Evolutionary conservation across 2,797 vertebrate genomes (phyloP), one percentile per base, ranked within the genome.

Genomic region (Syngnathus rostellatus): DNA sequence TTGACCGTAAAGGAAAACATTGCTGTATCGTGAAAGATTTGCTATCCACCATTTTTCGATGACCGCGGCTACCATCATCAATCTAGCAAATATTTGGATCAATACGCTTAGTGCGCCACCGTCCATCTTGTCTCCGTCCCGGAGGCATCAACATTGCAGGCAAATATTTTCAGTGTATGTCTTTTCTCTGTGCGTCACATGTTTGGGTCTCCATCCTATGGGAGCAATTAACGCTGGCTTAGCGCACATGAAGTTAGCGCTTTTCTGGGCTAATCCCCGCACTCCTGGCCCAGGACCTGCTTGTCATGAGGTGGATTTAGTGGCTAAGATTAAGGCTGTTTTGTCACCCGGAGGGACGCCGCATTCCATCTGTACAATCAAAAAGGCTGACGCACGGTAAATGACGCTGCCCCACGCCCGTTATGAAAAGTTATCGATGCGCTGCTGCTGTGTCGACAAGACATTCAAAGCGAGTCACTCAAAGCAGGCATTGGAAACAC

Each of bases 181-280:
- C 25, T 69, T 46, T 63, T 16, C 6, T 14, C 43, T 11, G 14
- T 12, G 45, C 46, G 69, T 88, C 86, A 86, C 86, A 80, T 82
- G 86, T 72, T 73, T 78, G 73, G 76, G 76, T 82, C 81, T 73
- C 74, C 72, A 71, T 73, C 9, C 72, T 69, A 72, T 60, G 48
- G 62, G 75, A 57, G 73, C 89, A 88, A 92, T 91, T 91, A 91
- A 84, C 73, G 65, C 48, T 70, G 89, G 89, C 89, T 92, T 91
- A 91, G 86, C 63, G 65, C 79, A 85, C 88, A 86, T 90, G 89
- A 88, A 82, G 82, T 37, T 82, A 71, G 78, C 75, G 71, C 84
- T 85, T 86, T 88, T 89, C 87, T 78, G 75, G 75, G 73, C 80
- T 92, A 92, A 92, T 92, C 90, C 87, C 72, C 80, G 77, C 75